Conservation (phyloP, 2,888 invertebrate species). For the Pachliopta kotzebuea region DNA sequence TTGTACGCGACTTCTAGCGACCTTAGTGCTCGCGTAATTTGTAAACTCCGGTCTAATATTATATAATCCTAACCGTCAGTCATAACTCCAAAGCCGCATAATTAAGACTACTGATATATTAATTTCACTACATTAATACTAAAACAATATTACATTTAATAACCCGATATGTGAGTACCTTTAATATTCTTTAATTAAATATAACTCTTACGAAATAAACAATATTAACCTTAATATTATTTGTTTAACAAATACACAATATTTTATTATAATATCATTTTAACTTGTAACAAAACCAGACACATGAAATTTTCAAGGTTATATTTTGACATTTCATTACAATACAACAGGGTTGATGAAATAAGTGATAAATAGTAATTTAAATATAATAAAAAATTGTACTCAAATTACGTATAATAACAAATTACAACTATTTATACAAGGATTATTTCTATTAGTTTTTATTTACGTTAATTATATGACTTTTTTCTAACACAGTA, state of each 20-base stretch:
- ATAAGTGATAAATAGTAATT: not conserved
- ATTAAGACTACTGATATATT: conserved; percentile 15
- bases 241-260: not conserved
- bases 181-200: not conserved
- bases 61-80: conserved; percentile 27
- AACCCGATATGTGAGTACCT: not conserved
- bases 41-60: conserved; percentile 28
- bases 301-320: not conserved
- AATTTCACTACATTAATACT: conserved; percentile 8
- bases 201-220: not conserved
- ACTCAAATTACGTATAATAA: too few species aligned
- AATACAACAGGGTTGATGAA: not conserved
- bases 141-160: conserved; percentile 1
- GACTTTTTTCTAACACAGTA: not conserved
- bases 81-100: conserved; percentile 17
- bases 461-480: not conserved
- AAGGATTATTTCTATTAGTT: not conserved
- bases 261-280: not conserved
- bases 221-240: not conserved
- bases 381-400: not conserved
- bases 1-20: conserved; percentile 23
- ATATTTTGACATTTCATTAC: not conserved
- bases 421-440: too few species aligned
- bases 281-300: not conserved
- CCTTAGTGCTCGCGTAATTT: conserved; percentile 28